Conservation (phyloP, 2,113 vertebrate species). For the Neofelis nebulosa region DNA sequence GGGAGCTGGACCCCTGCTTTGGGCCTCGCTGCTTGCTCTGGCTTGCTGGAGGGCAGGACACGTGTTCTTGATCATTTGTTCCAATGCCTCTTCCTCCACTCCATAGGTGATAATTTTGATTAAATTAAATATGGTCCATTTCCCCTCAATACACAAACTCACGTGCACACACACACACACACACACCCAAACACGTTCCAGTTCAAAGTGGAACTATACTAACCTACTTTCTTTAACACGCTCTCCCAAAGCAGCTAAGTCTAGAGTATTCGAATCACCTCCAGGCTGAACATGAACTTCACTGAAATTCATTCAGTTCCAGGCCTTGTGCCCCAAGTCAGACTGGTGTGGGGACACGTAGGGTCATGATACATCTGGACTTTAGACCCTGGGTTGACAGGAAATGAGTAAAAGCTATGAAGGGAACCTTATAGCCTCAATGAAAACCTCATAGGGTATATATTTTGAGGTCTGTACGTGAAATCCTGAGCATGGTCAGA, state of each 20-base stretch:
- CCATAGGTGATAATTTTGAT: neutral
- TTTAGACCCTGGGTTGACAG: neutral
- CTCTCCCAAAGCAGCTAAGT: neutral
- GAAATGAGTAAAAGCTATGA: neutral
- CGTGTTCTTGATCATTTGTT: rapidly evolving
- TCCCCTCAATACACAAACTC: neutral
- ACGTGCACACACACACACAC: neutral
- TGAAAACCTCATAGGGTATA: neutral
- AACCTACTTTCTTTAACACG: neutral
- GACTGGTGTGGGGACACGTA: neutral
- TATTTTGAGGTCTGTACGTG: neutral
- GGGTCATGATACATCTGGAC: neutral
- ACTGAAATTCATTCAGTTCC: neutral
- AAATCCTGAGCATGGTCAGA: neutral
- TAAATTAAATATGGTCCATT: neutral
- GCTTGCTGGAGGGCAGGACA: neutral
- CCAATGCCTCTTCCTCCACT: neutral
- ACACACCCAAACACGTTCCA: neutral
- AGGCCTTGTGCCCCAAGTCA: neutral
- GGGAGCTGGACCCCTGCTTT: too few species aligned
- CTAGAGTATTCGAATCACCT: neutral
- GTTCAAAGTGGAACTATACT: neutral
- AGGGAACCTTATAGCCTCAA: neutral
- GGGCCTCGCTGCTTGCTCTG: neutral
- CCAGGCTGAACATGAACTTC: neutral